phyloP scores from a whole-genome alignment of 2,888 invertebrate genomes.

The Dendrolimus houi region DNA sequence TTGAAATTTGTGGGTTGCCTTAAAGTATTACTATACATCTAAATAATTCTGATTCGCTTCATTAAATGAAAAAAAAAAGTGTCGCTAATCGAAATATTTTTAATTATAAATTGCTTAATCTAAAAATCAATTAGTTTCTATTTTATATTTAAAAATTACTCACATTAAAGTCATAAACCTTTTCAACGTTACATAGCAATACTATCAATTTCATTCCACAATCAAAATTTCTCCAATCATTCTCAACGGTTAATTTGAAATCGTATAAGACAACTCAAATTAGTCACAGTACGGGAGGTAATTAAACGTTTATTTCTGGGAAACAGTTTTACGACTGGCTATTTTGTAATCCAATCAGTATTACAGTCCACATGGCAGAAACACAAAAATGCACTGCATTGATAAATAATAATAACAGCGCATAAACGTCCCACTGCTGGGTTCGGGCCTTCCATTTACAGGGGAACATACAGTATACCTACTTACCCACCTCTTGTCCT shows the following conservation, averaged over 20 bases:
- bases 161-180: neutral
- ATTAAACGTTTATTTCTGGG: constrained; percentile 15
- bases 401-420: too few species aligned
- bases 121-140: neutral
- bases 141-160: neutral
- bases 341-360: neutral
- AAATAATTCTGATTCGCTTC: too few species aligned
- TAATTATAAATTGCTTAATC: neutral
- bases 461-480: too few species aligned
- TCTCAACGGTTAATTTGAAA: constrained; percentile 10
- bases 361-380: neutral
- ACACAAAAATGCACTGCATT: too few species aligned
- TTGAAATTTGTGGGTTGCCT: too few species aligned
- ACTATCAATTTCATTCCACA: constrained; percentile 9
- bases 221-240: constrained; percentile 18
- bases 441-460: too few species aligned
- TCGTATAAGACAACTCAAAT: constrained; percentile 11
- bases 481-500: too few species aligned
- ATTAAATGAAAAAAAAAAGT: too few species aligned
- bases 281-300: constrained; percentile 22
- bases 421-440: too few species aligned
- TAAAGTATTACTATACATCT: too few species aligned
- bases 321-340: constrained; percentile 1
- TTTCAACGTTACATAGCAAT: neutral
- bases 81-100: neutral